Evolutionary conservation across 2,797 vertebrate genomes (phyloP).

Genomic region (Dryobates pubescens): DNA sequence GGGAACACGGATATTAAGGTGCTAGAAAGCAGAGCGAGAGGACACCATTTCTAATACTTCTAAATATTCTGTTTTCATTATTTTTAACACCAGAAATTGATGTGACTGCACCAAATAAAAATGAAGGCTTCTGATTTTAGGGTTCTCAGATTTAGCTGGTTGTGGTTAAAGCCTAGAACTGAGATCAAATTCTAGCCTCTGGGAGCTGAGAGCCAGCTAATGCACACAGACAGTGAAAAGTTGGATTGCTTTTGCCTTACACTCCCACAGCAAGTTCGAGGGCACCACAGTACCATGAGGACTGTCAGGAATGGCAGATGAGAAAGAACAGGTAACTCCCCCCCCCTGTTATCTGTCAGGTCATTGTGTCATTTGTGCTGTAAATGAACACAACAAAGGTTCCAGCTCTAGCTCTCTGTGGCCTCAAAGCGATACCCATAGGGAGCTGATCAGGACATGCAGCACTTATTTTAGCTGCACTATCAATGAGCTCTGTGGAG

Average conservation of each 20-base stretch:
- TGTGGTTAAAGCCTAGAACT: neutral
- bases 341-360: neutral
- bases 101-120: neutral
- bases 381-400: neutral
- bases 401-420: neutral
- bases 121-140: neutral
- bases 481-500: neutral
- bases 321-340: neutral
- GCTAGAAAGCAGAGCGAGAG: neutral
- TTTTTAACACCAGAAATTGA: neutral
- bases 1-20: neutral
- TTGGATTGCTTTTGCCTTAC: neutral
- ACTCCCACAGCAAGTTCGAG: neutral
- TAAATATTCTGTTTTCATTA: neutral
- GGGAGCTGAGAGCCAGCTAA: neutral
- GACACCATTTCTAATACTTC: neutral
- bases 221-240: neutral
- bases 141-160: neutral
- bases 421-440: neutral
- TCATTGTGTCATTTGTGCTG: neutral
- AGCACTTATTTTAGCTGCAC: constrained; percentile 4
- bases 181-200: neutral
- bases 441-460: constrained; percentile 16
- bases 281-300: neutral
- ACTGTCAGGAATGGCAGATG: neutral